Percentiles rank a stretch among this genome's conserved stretches.
Conservation (phyloP, 2,797 vertebrate species). For the Chaetodon trifasciatus region DNA sequence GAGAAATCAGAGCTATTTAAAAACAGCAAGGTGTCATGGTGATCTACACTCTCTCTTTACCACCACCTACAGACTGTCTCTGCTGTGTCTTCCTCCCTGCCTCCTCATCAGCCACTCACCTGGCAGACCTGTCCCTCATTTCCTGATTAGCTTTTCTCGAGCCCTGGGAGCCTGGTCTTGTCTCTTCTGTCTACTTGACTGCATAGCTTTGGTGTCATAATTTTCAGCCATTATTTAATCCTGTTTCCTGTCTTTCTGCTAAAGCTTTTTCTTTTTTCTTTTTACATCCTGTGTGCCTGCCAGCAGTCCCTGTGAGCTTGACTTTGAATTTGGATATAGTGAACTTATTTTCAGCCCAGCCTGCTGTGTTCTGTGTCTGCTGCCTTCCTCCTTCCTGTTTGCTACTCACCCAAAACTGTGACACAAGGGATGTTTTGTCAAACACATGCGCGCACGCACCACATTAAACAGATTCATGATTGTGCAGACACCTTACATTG, state of each 20-base stretch:
- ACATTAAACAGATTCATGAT: background rate
- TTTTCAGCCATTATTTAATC: background rate
- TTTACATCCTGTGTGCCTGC: constrained; percentile 14
- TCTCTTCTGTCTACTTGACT: background rate
- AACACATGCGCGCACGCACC: background rate
- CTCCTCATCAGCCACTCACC: background rate
- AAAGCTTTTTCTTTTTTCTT: background rate
- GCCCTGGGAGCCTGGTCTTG: background rate
- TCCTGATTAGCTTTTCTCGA: background rate
- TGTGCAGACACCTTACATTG: background rate
- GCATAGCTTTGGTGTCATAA: background rate
- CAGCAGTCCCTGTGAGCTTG: background rate
- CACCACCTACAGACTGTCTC: background rate
- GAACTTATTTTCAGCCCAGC: constrained; percentile 22
- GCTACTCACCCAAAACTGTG: constrained; percentile 16
- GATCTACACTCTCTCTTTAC: background rate
- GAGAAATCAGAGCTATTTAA: background rate
- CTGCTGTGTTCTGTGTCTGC: constrained; percentile 16
- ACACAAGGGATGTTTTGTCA: constrained; percentile 9
- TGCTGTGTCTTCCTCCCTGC: background rate
- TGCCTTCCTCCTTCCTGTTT: constrained; percentile 14
- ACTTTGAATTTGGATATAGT: constrained; percentile 35
- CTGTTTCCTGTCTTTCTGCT: background rate
- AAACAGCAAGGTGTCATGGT: background rate
- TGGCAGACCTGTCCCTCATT: background rate